Base-by-base conservation (phyloP, 2,888 invertebrate genomes). In the Ceramica pisi region DNA sequence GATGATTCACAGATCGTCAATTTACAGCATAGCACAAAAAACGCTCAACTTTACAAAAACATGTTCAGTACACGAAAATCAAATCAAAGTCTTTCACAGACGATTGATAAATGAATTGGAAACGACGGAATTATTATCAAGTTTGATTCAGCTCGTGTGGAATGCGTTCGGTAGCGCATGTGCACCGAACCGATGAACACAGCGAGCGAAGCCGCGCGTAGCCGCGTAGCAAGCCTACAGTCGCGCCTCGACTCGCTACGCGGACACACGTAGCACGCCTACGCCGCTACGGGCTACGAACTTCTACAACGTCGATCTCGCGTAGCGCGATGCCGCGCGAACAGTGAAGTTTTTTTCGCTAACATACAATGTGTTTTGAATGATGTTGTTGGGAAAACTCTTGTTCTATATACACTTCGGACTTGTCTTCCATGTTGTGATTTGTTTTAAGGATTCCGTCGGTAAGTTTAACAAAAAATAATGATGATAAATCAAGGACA, bases 401-500 rank as follows among this genome's bases (percentile, higher is more conserved):
- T 93, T 96, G 92, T 95, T 95, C 91, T 96, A 93, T 90, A 88
- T 94, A 93, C 94, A 95, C 86, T 95, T 96, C 85, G 96, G 95
- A 95, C 95, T 96, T 87, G 95, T 95, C 94, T 95, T 96, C 93
- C 95, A 95, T 88, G 93, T 94, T 91, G 96, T 95, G 92, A 96
- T 95, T 92, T 95, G 96, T 91, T 95, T 95, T 92, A 95, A 95
- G 92, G 95, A 96, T 90, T 90, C 92, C 80, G 92, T 94, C 75
- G 96, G 95, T 95, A 93, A 95, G 96, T 86, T 85, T 57, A 26
- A 59, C 38, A 48, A 41, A 60, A 1, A 14, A 59, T 12, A 19
- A 31, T 61, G 1, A n/a, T 35, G 1, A 48, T 10, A 51, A 59
- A 77, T 50, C 14, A 19, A 21, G 2, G 6, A 44, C 21, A 16